Conservation (phyloP, 92 coral and sea anemone genomes). For the Heteractis magnifica region DNA sequence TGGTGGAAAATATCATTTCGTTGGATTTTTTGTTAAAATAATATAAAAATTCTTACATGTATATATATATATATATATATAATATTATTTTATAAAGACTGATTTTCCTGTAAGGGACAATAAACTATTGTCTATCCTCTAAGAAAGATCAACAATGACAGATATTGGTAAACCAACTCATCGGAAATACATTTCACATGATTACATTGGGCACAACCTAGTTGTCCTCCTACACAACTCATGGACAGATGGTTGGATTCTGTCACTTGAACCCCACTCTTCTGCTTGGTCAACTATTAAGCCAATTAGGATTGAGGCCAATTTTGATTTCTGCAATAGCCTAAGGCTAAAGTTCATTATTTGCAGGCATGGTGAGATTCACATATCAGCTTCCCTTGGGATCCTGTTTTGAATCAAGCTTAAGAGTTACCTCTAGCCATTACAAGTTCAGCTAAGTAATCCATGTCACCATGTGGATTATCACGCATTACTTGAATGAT, state of each 20-base stretch:
- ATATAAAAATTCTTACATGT: background rate
- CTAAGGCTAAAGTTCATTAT: too few relatives aligned
- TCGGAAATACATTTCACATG: background rate
- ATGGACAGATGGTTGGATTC: too few relatives aligned
- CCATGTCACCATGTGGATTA: conserved; percentile 45
- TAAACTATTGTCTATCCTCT: background rate
- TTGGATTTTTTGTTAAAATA: background rate
- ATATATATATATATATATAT: background rate
- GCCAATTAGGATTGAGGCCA: too few relatives aligned
- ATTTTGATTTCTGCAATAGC: too few relatives aligned
- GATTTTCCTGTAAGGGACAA: background rate
- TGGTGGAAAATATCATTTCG: background rate
- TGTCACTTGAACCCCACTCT: too few relatives aligned
- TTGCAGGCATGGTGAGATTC: background rate
- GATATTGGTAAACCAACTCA: background rate
- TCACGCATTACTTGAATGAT: conserved; percentile 50
- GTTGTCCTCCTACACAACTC: too few relatives aligned
- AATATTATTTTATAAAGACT: background rate
- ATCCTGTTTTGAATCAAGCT: background rate
- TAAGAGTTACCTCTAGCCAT: background rate
- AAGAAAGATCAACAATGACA: background rate
- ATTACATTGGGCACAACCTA: background rate
- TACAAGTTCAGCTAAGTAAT: conserved; percentile 10
- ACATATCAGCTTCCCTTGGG: background rate
- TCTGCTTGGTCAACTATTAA: too few relatives aligned